phyloP scores from a whole-genome alignment of 2,797 vertebrate species.

The Spinus pinus region DNA sequence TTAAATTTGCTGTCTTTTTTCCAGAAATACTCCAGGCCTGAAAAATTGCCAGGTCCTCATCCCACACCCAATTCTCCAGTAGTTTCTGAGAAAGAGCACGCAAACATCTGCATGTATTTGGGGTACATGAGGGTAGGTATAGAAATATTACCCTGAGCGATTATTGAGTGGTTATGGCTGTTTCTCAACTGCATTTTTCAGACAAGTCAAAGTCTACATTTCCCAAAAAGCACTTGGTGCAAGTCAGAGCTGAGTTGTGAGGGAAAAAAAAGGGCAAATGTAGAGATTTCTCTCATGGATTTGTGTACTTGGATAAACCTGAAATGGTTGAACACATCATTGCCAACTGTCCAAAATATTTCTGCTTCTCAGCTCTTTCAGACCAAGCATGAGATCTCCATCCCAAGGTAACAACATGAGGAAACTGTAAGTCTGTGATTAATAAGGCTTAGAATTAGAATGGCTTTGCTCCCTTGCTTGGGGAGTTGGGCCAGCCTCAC shows the following conservation, averaged over 20 bases:
- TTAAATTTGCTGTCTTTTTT: conserved; percentile 56
- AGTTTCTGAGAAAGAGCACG: conserved; percentile 59
- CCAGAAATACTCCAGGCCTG: conserved; percentile 62
- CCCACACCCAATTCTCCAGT: conserved; percentile 57
- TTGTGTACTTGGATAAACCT: neutral
- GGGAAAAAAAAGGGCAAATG: neutral
- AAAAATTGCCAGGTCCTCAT: conserved; percentile 58
- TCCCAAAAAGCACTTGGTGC: neutral
- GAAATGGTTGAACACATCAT: neutral
- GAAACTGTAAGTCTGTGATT: neutral
- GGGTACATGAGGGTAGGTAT: conserved; percentile 39
- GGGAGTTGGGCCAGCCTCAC: neutral
- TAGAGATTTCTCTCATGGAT: neutral
- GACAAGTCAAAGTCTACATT: neutral
- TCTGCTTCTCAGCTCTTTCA: neutral
- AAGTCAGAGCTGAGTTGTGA: neutral
- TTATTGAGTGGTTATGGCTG: conserved; percentile 48
- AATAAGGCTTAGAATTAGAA: neutral
- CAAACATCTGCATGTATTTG: conserved; percentile 60
- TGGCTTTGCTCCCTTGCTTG: neutral
- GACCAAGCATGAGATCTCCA: neutral
- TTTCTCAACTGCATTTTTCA: conserved; percentile 45
- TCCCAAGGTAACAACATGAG: neutral
- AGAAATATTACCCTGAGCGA: conserved; percentile 40
- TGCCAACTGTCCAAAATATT: neutral